Evolutionary conservation across 2,113 vertebrate genomes (phyloP), one percentile per base, ranked within the genome.

Genomic region (Channa maculata): DNA sequence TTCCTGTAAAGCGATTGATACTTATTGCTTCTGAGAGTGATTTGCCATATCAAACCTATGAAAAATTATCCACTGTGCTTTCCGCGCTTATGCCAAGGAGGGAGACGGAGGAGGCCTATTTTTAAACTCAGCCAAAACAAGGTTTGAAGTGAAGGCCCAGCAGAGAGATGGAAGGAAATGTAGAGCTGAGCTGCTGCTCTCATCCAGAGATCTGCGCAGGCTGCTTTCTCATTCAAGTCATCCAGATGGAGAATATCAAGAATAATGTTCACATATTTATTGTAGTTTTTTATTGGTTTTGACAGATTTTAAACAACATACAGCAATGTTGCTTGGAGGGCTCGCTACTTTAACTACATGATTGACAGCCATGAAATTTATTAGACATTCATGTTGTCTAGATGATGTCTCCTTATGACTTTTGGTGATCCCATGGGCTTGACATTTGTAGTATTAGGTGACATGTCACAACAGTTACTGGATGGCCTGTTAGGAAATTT

Each of bases 41-140:
- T 59, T 86, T 83, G 74, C 60, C 78, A 85, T 63, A 82, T 90
- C 83, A 86, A 85, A 89, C 80, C 75, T 12, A 34, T 38, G 49
- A 57, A 68, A 79, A 77, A 79, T 46, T 66, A 11, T 81, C 71
- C 43, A 0, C 11, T 39, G 50, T 58, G 69, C 65, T 14, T 52
- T 73, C 53, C 7, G 14, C 46, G 41, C 70, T 62, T 74, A 69
- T 59, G 73, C 79, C 46, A 11, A 63, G 66, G 62, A 82, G 65
- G 59, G 34, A 82, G 54, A 82, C 0, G n/a, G 55, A 63, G 57
- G 52, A 64, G 63, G 55, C 78, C 71, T 92, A 88, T 88, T 90
- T 92, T 85, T 85, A 86, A 57, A 77, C 58, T 41, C 50, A 87
- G 62, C 51, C 69, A 65, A 84, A 86, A 80, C 74, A 77, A 2